A percentile compares a stretch with the other conserved stretches of the same genome.
phyloP scores from a whole-genome alignment of 2,888 invertebrate genomes.

The Drosophila affinis region DNA sequence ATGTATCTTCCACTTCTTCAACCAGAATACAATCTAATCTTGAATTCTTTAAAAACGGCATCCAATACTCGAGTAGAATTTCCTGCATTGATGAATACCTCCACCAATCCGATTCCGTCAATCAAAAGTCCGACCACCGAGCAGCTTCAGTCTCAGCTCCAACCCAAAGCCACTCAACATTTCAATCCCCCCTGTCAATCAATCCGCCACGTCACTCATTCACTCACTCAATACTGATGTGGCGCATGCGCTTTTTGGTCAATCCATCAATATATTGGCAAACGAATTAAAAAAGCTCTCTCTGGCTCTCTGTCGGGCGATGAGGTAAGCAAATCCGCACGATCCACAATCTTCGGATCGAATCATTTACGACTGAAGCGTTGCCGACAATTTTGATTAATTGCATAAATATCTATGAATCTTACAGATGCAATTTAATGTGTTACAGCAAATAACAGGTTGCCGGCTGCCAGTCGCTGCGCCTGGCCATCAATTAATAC shows the following conservation, averaged over 20 bases:
- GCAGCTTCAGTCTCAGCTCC: neutral
- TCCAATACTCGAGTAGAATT: neutral
- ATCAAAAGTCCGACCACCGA: slow-evolving; percentile 11
- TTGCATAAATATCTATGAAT: slow-evolving; percentile 35
- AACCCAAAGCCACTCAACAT: slow-evolving; percentile 19
- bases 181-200: slow-evolving; percentile 44
- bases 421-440: slow-evolving; percentile 25
- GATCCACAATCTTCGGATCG: slow-evolving; percentile 8
- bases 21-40: no score
- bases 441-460: slow-evolving; percentile 35
- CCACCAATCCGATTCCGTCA: neutral
- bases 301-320: slow-evolving; percentile 9
- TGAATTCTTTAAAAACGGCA: neutral
- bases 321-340: slow-evolving; percentile 52
- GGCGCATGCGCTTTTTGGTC: slow-evolving; percentile 53
- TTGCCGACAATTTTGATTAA: slow-evolving; percentile 44
- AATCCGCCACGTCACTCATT: slow-evolving; percentile 31
- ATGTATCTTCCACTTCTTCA: no score
- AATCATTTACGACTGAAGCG: slow-evolving; percentile 26
- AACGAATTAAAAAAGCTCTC: slow-evolving; percentile 41
- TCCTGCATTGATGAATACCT: no score
- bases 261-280: slow-evolving; percentile 51
- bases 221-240: slow-evolving; percentile 42
- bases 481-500: slow-evolving; percentile 36
- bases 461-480: slow-evolving; percentile 6